These are phyloP conservation scores for Dendroctonus ponderosae DNA, from an alignment of 1,140 invertebrate genomes.

Conservation along the genomic window DNA sequence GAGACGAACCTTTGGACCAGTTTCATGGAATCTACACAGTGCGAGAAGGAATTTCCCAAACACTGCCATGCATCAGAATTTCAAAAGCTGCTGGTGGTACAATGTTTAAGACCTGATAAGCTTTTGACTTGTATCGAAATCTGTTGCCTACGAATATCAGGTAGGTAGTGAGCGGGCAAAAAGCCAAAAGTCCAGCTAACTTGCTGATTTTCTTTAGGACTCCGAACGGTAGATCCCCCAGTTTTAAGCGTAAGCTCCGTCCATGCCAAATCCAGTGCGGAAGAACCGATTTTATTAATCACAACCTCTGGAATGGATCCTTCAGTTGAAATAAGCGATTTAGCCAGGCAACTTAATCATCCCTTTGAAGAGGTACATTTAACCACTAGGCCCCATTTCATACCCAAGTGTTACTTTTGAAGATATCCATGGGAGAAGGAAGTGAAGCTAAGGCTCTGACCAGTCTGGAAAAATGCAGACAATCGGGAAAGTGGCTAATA, in stretches of 20 bases:
- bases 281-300: conserved; percentile 75
- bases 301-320: conserved; percentile 78
- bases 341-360: conserved; percentile 53
- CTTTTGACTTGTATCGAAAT: conserved; percentile 69
- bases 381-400: neutral
- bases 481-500: conserved; percentile 64
- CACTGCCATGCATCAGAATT: conserved; percentile 67
- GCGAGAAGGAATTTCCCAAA: conserved; percentile 48
- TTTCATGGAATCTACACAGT: conserved; percentile 59
- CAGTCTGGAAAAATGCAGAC: conserved; percentile 41
- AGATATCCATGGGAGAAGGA: conserved; percentile 52
- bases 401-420: conserved; percentile 19
- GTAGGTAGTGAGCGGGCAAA: conserved; percentile 47
- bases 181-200: neutral
- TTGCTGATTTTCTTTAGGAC: conserved; percentile 44
- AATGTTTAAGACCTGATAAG: conserved; percentile 80
- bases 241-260: conserved; percentile 62
- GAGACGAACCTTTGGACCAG: conserved; percentile 65
- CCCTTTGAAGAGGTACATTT: conserved; percentile 33
- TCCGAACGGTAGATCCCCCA: conserved; percentile 63
- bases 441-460: conserved; percentile 66
- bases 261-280: conserved; percentile 57
- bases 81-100: conserved; percentile 79
- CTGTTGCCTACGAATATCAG: conserved; percentile 68
- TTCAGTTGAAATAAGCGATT: conserved; percentile 69